Base-by-base conservation (phyloP, 2,113 vertebrate species). In the Lepidothrix coronata region DNA sequence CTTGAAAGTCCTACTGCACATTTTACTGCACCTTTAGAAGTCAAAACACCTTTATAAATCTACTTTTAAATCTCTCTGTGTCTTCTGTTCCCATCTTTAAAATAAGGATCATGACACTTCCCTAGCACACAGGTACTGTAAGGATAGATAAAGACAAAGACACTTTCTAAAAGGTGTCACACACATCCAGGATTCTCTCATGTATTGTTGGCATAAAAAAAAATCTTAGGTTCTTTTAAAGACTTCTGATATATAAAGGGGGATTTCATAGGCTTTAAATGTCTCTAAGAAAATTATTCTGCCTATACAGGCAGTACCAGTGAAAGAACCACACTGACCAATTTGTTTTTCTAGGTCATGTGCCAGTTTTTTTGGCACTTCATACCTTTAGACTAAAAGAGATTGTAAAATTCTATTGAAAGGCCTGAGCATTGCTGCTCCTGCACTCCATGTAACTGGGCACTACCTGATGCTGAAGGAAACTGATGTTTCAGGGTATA, bases 41-140 rank as follows among this genome's bases (percentile, higher is more conserved):
- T 95, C 93, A 96, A 96, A 95, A 95, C 85, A 96, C 70, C 67
- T 96, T 96, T 91, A 89, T 94, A 95, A 95, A 88, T 81, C 92
- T 58, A 72, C 72, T 86, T 95, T 93, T 95, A 96, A 84, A 93
- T 92, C 90, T 83, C 91, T 85, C 63, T 89, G 65, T 93, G 80
- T 93, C 91, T 96, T 90, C 79, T 91, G 77, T 94, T 93, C 73
- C 93, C 49, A 73, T 94, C 85, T 91, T 81, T 92, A 92, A 95
- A 95, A 96, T 72, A 82, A 84, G 66, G 96, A 94, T 95, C 93
- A 95, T 89, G 91, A 94, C 92, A 95, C 74, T 87, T 96, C 80
- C 57, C 66, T 73, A 92, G 74, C 93, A 93, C 91, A 89, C 80
- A 79, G 88, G 70, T 92, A 75, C 77, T 14, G 5, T 81, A 65